These are phyloP conservation scores for Zygothrica quintamaculata DNA, from an alignment of 2,888 invertebrate genomes.

Conservation along the genomic window DNA sequence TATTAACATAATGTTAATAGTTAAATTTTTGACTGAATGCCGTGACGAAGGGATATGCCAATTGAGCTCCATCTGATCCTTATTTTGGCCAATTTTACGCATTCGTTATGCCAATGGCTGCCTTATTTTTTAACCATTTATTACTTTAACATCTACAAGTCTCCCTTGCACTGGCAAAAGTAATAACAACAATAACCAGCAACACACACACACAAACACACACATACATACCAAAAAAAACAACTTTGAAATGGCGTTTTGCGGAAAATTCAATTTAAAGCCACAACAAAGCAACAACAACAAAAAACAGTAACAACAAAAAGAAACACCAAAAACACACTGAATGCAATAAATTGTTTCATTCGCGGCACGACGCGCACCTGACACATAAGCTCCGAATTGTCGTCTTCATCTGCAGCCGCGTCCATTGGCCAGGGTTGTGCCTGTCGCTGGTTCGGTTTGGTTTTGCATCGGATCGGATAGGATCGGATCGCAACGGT, in stretches of 20 bases:
- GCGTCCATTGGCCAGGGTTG: slow-evolving; percentile 36
- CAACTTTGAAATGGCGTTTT: slow-evolving; percentile 44
- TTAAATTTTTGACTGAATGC: slow-evolving; percentile 20
- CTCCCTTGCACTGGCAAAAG: not conserved
- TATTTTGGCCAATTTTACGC: slow-evolving; percentile 55
- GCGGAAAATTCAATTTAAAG: slow-evolving; percentile 68
- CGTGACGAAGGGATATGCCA: slow-evolving; percentile 35
- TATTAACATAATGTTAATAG: too few relatives aligned
- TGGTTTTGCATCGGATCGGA: too few relatives aligned
- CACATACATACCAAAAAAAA: slow-evolving; percentile 9
- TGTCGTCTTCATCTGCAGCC: slow-evolving; percentile 70
- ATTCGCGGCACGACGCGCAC: slow-evolving; percentile 73
- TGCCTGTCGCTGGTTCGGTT: slow-evolving; percentile 25
- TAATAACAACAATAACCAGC: not conserved
- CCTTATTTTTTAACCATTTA: slow-evolving; percentile 17
- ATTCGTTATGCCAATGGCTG: slow-evolving; percentile 48
- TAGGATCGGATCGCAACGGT: slow-evolving; percentile 7
- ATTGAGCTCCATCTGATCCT: slow-evolving; percentile 42
- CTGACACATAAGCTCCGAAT: slow-evolving; percentile 75
- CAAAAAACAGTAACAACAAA: slow-evolving; percentile 15
- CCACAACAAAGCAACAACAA: slow-evolving; percentile 42
- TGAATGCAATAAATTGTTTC: slow-evolving; percentile 74
- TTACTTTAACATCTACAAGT: slow-evolving; percentile 14
- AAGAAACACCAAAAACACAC: slow-evolving; percentile 27
- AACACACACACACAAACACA: too few relatives aligned